Base-by-base conservation (phyloP, 2,888 invertebrate genomes). In the Pinctada fucata region DNA sequence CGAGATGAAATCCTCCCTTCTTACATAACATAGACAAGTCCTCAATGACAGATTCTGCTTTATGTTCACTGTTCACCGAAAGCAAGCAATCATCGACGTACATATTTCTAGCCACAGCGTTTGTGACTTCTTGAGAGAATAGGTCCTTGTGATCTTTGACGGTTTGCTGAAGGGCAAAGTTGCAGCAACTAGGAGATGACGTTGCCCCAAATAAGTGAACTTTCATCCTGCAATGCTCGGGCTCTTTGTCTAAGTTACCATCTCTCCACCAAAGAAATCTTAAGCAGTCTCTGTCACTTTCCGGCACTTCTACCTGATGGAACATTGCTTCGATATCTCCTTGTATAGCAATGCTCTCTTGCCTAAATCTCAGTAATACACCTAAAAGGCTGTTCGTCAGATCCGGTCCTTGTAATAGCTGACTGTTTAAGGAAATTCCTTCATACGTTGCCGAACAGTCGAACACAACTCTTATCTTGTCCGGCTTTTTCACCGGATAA, bases 241-340 rank as follows among this genome's bases (percentile, higher is more conserved):
- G 73, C 65, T 73, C 73, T 48, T 8, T 47, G n/a, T 48, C 16
- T 16, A 73, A n/a, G 16, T 73, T 49, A 4, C 65, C 73, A 65
- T 76, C 64, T 31, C 63, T 48, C 76, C 76, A 76, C 76, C 76
- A 76, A 45, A 70, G 31, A 65, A 76, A 76, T 50, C 71, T 16
- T 48, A 76, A 50, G n/a, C 48, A 64, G 51, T 76, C 76, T 76
- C 76, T 70, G 50, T 76, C 71, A n/a, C 65, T 2, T 51, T 63
- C 65, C 71, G 76, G 76, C 65, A 71, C 71, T 1, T 8, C 5
- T 6, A 76, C 71, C 65, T 76, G 71, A 49, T 77, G 49, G 50
- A 77, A 77, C 77, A 77, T 76, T 4, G 77, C 47, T 58, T 81
- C 79, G 5, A 79, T 79, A 45, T 81, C 76, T 31, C 72, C 74